phyloP scores from a whole-genome alignment of 2,888 invertebrate genomes.

The Arctia plantaginis region DNA sequence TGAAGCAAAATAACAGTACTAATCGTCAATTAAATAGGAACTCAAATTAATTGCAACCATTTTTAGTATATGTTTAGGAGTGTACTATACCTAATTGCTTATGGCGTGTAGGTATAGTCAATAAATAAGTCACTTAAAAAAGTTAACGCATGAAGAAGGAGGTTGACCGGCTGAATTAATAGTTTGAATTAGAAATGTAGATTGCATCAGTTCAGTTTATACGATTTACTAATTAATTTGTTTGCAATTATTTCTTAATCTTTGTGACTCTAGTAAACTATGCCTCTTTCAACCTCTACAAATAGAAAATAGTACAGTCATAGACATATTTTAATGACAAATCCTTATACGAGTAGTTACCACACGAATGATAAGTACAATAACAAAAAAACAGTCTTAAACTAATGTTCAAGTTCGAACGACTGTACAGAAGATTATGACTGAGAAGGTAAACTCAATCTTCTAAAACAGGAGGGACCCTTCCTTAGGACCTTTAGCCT shows the following conservation, averaged over 20 bases:
- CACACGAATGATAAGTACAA: conserved; percentile 33
- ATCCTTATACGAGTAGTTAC: conserved; percentile 30
- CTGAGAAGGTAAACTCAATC: neutral
- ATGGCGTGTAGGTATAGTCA: neutral
- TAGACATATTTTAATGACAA: conserved; percentile 23
- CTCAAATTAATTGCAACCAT: conserved; percentile 79
- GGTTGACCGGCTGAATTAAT: neutral
- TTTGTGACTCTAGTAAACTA: neutral
- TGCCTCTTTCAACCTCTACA: neutral
- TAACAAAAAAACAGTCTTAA: conserved; percentile 75
- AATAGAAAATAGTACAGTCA: conserved; percentile 25
- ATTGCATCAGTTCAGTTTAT: neutral
- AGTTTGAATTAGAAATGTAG: neutral
- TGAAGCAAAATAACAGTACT: conserved; percentile 68
- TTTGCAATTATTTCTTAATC: neutral
- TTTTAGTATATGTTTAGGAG: conserved; percentile 28
- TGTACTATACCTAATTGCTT: conserved; percentile 17
- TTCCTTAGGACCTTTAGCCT: too few relatives aligned
- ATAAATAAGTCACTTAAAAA: neutral
- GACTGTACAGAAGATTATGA: conserved; percentile 18
- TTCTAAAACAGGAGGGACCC: neutral
- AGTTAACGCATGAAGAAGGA: neutral
- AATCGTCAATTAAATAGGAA: conserved; percentile 80
- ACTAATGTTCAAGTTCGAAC: conserved; percentile 55
- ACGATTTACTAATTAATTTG: neutral